These are phyloP conservation scores for Gryllus longicercus DNA, from an alignment of 2,888 invertebrate species.

Conservation along the genomic window DNA sequence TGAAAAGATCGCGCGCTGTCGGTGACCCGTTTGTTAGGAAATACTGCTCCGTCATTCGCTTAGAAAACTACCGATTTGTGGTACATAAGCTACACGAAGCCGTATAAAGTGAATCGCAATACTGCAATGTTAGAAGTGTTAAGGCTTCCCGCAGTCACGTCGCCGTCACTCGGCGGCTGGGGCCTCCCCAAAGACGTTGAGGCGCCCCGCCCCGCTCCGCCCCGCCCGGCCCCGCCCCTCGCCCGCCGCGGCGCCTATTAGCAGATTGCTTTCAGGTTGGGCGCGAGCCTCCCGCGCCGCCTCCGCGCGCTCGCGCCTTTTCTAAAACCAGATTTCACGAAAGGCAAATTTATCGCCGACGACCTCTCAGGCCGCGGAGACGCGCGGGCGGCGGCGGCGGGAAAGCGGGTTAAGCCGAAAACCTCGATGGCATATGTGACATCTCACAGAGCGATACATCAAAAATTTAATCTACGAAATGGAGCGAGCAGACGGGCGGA, in stretches of 20 bases:
- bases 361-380: slow-evolving; percentile 28
- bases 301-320: slow-evolving; percentile 22
- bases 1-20: no score
- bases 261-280: slow-evolving; percentile 31
- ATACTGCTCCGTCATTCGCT: no score
- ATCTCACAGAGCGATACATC: slow-evolving; percentile 35
- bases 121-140: no score
- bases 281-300: not conserved
- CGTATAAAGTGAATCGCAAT: no score
- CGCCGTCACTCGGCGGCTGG: not conserved
- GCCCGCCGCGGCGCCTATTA: slow-evolving; percentile 29
- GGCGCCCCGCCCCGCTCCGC: not conserved
- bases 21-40: no score
- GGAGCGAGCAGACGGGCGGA: slow-evolving; percentile 27
- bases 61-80: no score
- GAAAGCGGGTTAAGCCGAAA: slow-evolving; percentile 32
- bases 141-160: not conserved
- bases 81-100: no score
- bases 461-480: slow-evolving; percentile 36
- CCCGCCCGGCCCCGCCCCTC: no score
- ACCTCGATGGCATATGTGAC: slow-evolving; percentile 37
- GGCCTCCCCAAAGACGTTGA: not conserved
- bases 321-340: slow-evolving; percentile 32
- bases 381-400: not conserved
- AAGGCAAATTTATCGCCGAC: slow-evolving; percentile 34